Evolutionary conservation across 2,888 invertebrate species (phyloP).

Genomic region (Yponomeuta evonymella): DNA sequence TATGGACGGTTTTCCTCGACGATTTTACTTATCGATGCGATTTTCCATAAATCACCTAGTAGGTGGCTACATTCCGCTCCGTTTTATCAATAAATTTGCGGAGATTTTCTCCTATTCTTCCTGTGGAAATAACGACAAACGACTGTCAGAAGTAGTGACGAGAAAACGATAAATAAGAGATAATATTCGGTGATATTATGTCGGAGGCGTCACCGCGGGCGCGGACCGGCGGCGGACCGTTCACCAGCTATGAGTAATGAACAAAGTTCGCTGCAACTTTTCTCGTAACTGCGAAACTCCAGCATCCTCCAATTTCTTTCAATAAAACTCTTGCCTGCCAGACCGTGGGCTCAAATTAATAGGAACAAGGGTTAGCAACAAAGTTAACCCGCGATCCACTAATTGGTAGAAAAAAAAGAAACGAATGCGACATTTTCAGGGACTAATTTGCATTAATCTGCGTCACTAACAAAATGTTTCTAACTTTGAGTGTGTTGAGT

Average conservation of each 20-base stretch:
- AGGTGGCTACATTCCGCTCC: background rate
- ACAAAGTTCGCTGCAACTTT: constrained; percentile 22
- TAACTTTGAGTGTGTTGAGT: background rate
- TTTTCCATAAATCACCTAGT: constrained; percentile 3
- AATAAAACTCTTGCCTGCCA: constrained; percentile 22
- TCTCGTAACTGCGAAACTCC: constrained; percentile 23
- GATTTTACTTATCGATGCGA: background rate
- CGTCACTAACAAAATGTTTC: no score
- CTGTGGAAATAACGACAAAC: background rate
- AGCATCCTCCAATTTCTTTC: constrained; percentile 23
- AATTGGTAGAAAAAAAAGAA: background rate
- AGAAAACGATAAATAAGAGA: constrained; percentile 9
- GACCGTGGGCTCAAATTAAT: constrained; percentile 20
- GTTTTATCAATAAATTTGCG: constrained; percentile 3
- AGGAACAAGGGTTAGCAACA: constrained; percentile 19
- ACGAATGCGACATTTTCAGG: background rate
- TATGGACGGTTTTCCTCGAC: constrained; percentile 2
- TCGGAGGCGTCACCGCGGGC: constrained; percentile 3
- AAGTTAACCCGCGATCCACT: constrained; percentile 19
- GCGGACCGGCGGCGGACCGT: background rate
- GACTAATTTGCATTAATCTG: background rate
- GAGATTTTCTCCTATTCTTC: background rate
- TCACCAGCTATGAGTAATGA: constrained; percentile 22
- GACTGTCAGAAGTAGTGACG: constrained; percentile 1
- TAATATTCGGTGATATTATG: constrained; percentile 11